Evolutionary conservation across 2,113 vertebrate species (phyloP), one percentile per base, ranked within the genome.

Genomic region (Coracopsis vasa): DNA sequence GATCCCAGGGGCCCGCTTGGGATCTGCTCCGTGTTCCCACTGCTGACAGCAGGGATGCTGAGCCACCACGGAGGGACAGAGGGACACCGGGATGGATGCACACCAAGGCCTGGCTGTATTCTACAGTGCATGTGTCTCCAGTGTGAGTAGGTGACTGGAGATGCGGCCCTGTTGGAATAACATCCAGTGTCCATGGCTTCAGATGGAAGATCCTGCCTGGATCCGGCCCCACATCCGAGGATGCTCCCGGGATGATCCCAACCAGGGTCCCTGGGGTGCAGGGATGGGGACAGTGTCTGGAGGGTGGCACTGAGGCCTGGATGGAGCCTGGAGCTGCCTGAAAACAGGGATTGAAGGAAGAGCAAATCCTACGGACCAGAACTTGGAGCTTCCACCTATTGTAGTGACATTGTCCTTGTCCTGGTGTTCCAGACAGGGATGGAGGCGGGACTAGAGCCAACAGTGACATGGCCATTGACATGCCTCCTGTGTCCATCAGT

Each of bases 81-180:
- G 47, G 61, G 66, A 62, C 47, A 7, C 37, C 24, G 8, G 87
- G 54, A 91, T 8, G 35, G 60, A 20, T 42, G 11, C 11, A n/a
- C 16, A 21, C 39, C 41, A 24, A 25, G 99, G 99, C 98, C 97
- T 98, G 99, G 99, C 98, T 99, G 99, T 99, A 99, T 98, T 99
- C 99, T 99, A 99, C 99, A 99, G 99, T 99, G 99, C 99, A 99
- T 99, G 99, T 99, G 99, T 99, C 99, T 99, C 99, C 99, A 99
- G 99, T 99, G 98, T 99, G 98, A 98, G 97, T 99, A 98, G 79
- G 98, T 97, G 98, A 98, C 99, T 99, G 99, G 99, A 99, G 99
- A 99, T 98, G 98, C 98, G 90, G 99, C 99, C 98, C 99, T 99
- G 99, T 99, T 98, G 99, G 99, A 99, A 99, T 99, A 99, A 99